Evolutionary conservation across 2,888 invertebrate species (phyloP).

Genomic region (Lasioglossum villosulum): DNA sequence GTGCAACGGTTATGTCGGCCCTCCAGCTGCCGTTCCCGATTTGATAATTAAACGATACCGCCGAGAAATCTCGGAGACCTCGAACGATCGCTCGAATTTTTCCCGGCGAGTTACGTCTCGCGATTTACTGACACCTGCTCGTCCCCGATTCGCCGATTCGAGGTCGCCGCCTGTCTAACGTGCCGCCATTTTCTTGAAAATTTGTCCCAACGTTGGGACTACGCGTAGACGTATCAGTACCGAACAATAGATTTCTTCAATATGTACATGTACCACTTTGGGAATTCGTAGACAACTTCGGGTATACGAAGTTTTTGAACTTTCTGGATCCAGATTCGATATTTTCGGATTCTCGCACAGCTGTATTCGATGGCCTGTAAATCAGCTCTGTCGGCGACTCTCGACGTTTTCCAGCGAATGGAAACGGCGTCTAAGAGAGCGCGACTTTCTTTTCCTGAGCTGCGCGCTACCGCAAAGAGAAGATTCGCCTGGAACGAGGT

Average conservation of each 20-base stretch:
- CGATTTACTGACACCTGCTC: neutral
- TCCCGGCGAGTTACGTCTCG: neutral
- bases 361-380: neutral
- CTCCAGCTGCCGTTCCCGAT: slow-evolving; percentile 20
- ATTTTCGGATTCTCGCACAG: neutral
- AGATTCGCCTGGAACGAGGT: slow-evolving; percentile 50
- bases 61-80: slow-evolving; percentile 8
- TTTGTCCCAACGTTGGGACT: neutral
- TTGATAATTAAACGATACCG: neutral
- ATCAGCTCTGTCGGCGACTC: neutral
- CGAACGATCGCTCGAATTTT: neutral
- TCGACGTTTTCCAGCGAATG: neutral
- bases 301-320: too few relatives aligned
- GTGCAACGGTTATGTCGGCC: neutral
- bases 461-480: neutral
- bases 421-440: neutral
- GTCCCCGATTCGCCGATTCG: slow-evolving; percentile 1
- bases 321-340: neutral
- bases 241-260: too few relatives aligned
- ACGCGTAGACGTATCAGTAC: too few relatives aligned
- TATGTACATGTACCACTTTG: too few relatives aligned
- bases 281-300: too few relatives aligned
- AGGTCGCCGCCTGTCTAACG: neutral
- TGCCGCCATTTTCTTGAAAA: neutral
- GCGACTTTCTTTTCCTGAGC: slow-evolving; percentile 28